Evolutionary conservation across 35 echinoderm and acorn worm genomes (phyloP).

Genomic region (Anneissia japonica): DNA sequence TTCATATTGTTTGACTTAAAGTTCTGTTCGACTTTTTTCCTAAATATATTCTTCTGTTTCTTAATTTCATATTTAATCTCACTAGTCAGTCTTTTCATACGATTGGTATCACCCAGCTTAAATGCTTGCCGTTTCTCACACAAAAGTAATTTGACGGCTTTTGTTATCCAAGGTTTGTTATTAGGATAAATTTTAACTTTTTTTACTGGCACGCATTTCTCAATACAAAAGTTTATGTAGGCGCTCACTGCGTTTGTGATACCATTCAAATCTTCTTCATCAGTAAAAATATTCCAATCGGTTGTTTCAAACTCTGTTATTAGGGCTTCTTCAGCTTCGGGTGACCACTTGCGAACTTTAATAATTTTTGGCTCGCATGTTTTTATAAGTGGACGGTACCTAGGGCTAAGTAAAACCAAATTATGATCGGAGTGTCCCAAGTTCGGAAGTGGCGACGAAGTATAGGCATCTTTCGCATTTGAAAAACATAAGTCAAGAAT

Average conservation of each 20-base stretch:
- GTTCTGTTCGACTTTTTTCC: neutral
- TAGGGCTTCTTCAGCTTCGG: neutral
- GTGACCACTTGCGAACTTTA: slow-evolving; percentile 2
- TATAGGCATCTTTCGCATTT: slow-evolving; percentile 5
- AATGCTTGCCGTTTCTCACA: neutral
- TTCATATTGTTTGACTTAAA: neutral
- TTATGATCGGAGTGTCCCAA: slow-evolving; percentile 34
- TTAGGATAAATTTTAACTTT: neutral
- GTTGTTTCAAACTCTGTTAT: neutral
- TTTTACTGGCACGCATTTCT: neutral
- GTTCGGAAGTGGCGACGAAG: neutral
- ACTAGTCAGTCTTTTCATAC: neutral
- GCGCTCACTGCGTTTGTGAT: neutral
- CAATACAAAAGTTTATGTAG: slow-evolving; percentile 5
- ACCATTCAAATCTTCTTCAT: neutral
- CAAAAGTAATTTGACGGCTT: neutral
- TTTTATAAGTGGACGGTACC: neutral
- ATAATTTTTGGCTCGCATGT: slow-evolving; percentile 1
- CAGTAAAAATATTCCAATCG: neutral
- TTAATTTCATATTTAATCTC: neutral
- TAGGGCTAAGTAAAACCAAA: slow-evolving; percentile 5
- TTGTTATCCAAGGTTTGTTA: slow-evolving; percentile 3
- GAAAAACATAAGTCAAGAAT: slow-evolving; percentile 15
- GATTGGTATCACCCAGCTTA: neutral
- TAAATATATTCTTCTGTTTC: neutral